phyloP scores from a whole-genome alignment of 2,888 invertebrate species.

The Metallyticus violacea region DNA sequence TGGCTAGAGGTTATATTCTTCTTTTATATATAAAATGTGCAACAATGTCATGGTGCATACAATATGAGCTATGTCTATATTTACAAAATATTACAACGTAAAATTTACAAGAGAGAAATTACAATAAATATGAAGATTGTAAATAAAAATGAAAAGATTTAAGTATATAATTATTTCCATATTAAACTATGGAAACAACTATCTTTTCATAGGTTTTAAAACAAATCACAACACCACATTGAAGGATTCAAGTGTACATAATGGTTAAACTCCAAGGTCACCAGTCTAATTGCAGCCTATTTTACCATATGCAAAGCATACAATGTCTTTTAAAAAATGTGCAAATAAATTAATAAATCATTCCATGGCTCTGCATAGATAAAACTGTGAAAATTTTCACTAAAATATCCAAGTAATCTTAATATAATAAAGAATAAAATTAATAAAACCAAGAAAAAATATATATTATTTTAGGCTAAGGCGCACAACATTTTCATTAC shows the following conservation, averaged over 20 bases:
- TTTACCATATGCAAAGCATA: not conserved
- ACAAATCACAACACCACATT: not conserved
- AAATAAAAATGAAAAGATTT: not conserved
- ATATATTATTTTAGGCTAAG: too few species aligned
- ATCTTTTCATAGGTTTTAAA: not conserved
- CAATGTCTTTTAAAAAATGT: not conserved
- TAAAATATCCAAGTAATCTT: not conserved
- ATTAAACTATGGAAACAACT: constrained; percentile 19
- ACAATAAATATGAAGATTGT: constrained; percentile 9
- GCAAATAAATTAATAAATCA: not conserved
- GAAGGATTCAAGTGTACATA: not conserved
- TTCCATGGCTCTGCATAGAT: not conserved
- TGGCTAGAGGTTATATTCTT: not conserved
- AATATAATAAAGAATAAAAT: too few species aligned
- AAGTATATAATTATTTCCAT: constrained; percentile 1
- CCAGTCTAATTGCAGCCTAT: not conserved
- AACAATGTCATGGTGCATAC: constrained; percentile 25
- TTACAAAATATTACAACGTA: constrained; percentile 51
- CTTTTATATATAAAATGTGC: constrained; percentile 30
- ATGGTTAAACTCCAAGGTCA: not conserved
- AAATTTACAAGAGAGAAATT: constrained; percentile 44
- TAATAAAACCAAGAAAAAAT: too few species aligned
- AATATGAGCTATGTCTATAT: constrained; percentile 42
- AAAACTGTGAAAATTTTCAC: not conserved
- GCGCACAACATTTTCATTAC: too few species aligned